Evolutionary conservation across 2,797 vertebrate genomes (phyloP), one percentile per base, ranked within the genome.

Genomic region (Fundulus diaphanus): DNA sequence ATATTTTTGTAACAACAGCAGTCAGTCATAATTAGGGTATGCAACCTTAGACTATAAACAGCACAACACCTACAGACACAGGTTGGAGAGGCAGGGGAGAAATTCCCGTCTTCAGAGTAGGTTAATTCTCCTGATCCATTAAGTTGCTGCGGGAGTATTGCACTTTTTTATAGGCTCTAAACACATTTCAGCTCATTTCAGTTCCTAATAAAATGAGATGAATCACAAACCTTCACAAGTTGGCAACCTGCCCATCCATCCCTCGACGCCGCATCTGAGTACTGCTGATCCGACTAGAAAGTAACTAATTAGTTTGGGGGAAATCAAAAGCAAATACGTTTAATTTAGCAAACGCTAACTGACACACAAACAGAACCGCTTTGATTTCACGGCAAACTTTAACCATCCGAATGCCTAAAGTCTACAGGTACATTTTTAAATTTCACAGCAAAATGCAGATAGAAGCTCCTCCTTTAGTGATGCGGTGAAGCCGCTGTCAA

Each of bases 151-250:
- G 57, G 6, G n/a, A 2, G 52, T 56, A 71, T 1, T 0, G 1
- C 35, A 57, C 70, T 46, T 46, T 46, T 46, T 46, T n/a, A 31
- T 29, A 68, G 4, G 49, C 59, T 42, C 2, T 7, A 67, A 59
- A 27, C 2, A 57, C 2, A 0, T n/a, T 70, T 37, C 22, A 16
- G 57, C 40, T 0, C 31, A 33, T 63, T 22, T 29, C 3, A 35
- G 0, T 8, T 74, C n/a, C 11, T 8, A 57, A 48, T 0, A 16
- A 59, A 22, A 11, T 42, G 22, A 2, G 8, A 33, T 40, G 20
- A 42, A 77, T 63, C 5, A 88, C 87, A 13, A n/a, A 94, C 93
- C 89, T 84, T 89, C 74, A 87, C 93, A 94, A 0, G 0, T 0
- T 12, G 88, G 79, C 0, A 73, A 0, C 40, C 79, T 85, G 42